Conservation (phyloP, 2,797 vertebrate genomes). For the Pipistrellus nathusii region DNA sequence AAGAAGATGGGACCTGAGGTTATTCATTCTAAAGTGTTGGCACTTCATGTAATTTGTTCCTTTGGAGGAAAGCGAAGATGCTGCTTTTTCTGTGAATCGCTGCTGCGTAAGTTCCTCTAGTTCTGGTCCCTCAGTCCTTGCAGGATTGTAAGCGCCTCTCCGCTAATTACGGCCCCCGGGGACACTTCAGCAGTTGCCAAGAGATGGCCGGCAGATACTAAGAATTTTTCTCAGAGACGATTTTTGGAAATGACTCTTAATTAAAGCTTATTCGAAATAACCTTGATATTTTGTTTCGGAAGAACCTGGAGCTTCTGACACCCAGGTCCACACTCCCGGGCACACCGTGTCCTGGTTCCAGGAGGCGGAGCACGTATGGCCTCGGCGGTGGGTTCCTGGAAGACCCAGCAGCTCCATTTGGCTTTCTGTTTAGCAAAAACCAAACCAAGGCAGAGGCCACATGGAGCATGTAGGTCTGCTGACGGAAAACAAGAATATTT, state of each 20-base stretch:
- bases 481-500: not conserved
- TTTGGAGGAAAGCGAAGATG: not conserved
- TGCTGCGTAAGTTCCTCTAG: not conserved
- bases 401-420: not conserved
- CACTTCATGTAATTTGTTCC: not conserved
- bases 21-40: not conserved
- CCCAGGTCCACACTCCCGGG: not conserved
- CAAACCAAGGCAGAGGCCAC: conserved; percentile 32
- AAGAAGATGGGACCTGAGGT: not conserved
- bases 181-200: conserved; percentile 54
- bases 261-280: conserved; percentile 68
- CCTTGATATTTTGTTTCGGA: conserved; percentile 39
- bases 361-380: not conserved
- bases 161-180: conserved; percentile 53
- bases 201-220: conserved; percentile 65
- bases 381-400: not conserved
- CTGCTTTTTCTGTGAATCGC: conserved; percentile 45
- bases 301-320: not conserved
- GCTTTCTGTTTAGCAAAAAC: conserved; percentile 27
- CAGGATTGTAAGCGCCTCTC: not conserved
- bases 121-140: not conserved
- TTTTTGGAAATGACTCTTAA: conserved; percentile 73
- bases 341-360: not conserved
- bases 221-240: conserved; percentile 64
- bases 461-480: not conserved